These are phyloP conservation scores for Silurus lanzhouensis DNA, from an alignment of 2,797 vertebrate species.

Conservation along the genomic window DNA sequence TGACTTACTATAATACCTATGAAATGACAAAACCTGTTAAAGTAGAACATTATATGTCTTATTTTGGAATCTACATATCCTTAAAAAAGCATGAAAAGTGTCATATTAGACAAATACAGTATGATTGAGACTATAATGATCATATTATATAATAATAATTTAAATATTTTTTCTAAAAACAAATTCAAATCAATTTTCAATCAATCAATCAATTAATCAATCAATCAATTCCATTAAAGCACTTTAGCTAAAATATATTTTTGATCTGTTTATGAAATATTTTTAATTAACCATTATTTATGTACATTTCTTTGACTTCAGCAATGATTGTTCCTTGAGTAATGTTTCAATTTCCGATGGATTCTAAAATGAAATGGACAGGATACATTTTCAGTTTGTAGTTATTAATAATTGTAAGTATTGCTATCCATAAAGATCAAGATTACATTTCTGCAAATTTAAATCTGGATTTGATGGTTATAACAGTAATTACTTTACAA, in stretches of 20 bases:
- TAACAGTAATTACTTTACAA: neutral
- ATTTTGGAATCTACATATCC: neutral
- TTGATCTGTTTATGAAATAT: neutral
- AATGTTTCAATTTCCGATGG: neutral
- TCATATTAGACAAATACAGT: too few species aligned
- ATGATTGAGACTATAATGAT: too few species aligned
- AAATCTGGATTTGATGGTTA: neutral
- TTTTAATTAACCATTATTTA: neutral
- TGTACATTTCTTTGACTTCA: neutral
- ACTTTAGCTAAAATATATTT: neutral
- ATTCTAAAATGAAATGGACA: neutral
- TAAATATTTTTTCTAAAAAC: neutral
- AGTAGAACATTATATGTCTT: neutral
- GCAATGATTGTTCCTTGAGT: neutral
- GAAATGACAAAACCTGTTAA: neutral
- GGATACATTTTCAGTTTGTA: neutral
- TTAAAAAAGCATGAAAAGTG: neutral
- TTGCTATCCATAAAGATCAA: neutral
- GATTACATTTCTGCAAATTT: neutral
- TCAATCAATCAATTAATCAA: too few species aligned
- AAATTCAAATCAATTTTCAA: too few species aligned
- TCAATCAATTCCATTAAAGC: neutral
- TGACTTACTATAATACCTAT: neutral
- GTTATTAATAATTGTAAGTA: neutral
- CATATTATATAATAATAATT: too few species aligned